Base-by-base conservation (phyloP, 2,113 vertebrate species). In the Turnix velox region DNA sequence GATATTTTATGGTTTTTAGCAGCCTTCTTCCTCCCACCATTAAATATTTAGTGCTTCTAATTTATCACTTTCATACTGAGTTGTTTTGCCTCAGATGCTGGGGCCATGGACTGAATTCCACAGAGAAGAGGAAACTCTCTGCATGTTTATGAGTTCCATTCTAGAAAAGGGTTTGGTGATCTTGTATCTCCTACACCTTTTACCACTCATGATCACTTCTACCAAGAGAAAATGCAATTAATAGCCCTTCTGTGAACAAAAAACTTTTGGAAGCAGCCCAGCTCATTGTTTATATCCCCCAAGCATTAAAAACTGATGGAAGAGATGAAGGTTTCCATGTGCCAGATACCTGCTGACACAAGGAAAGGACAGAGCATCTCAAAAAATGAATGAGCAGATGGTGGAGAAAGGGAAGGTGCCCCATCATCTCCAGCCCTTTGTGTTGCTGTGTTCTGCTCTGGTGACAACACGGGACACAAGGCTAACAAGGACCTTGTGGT, bases 11-110 rank as follows among this genome's bases (percentile, higher is more conserved):
- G 71, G 71, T 3, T 43, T 94, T 96, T 71, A 96, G 94, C 48
- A 93, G 61, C 45, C 91, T 96, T 91, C 84, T 67, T 11, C 84
- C 39, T 87, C 84, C 77, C 68, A 40, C 31, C 84, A 87, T 91
- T 96, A 92, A 97, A 95, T 95, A 96, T 97, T 97, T 88, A 96
- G 28, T 67, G 69, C 71, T 66, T 79, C 65, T 94, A 95, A 97
- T 94, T 96, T 91, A 93, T 97, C 95, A 84, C 88, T 96, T 97
- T 84, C 94, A 90, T 94, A 39, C 35, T 22, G 6, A 91, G 69
- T 81, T 87, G 49, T 91, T 97, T 93, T 58, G 54, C 55, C 16
- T 27, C 10, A 55, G 68, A 33, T 39, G n/a, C 27, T 88, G n/a
- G 24, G 74, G 88, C 92, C 37, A 27, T 14, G 46, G 57, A 10